phyloP scores from a whole-genome alignment of 2,113 vertebrate genomes.

The Ophthalmolycus amberensis region DNA sequence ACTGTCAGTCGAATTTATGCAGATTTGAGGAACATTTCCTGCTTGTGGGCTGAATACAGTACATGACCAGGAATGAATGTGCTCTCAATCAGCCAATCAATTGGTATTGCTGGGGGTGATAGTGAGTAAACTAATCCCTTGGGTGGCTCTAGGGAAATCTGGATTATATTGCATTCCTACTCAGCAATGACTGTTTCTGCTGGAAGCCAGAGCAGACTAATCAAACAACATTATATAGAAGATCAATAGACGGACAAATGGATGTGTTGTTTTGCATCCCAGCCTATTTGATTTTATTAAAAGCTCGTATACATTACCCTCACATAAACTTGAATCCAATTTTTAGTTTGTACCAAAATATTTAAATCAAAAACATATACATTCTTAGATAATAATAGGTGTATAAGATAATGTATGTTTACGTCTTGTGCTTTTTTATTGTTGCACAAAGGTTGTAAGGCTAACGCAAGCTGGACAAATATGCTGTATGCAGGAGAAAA shows the following conservation, averaged over 20 bases:
- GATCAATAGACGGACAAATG: slow-evolving; percentile 65
- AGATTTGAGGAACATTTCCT: slow-evolving; percentile 64
- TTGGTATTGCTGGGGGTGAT: slow-evolving; percentile 72
- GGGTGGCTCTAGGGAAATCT: slow-evolving; percentile 66
- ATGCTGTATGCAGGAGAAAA: slow-evolving; percentile 2
- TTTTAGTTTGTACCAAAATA: background rate
- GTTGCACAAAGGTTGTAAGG: slow-evolving; percentile 3
- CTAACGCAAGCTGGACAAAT: slow-evolving; percentile 15
- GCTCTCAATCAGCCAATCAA: slow-evolving; percentile 78
- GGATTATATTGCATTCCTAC: slow-evolving; percentile 72
- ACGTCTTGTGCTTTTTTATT: background rate
- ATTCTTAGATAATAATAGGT: background rate
- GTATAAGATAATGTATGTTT: background rate
- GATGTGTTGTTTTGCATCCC: slow-evolving; percentile 48
- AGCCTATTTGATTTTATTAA: slow-evolving; percentile 41
- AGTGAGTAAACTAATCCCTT: slow-evolving; percentile 70
- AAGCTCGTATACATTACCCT: slow-evolving; percentile 12
- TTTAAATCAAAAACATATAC: background rate
- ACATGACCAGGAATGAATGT: slow-evolving; percentile 76
- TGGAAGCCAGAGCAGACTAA: slow-evolving; percentile 66
- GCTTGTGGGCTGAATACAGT: slow-evolving; percentile 68
- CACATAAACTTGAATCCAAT: background rate
- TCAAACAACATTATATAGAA: slow-evolving; percentile 73
- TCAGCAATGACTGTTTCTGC: slow-evolving; percentile 62
- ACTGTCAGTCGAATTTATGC: slow-evolving; percentile 45